These are phyloP conservation scores for Neotoxoptera formosana DNA, from an alignment of 1,140 invertebrate genomes.

Conservation along the genomic window DNA sequence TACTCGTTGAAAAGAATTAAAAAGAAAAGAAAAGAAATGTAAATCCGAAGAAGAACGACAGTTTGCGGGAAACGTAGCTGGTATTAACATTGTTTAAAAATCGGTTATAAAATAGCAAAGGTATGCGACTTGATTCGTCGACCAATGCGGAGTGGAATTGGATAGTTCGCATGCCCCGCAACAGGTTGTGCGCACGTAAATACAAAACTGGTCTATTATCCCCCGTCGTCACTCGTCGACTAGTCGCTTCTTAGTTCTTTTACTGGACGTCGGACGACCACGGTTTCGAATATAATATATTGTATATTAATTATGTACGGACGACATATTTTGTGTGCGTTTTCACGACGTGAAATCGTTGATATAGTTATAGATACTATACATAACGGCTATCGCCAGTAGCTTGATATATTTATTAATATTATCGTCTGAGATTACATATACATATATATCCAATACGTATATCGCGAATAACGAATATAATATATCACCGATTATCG, in stretches of 20 bases:
- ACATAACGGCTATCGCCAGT: neutral
- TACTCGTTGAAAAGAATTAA: neutral
- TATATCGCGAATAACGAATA: neutral
- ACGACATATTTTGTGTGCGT: neutral
- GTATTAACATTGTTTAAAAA: neutral
- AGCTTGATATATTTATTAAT: neutral
- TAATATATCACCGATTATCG: neutral
- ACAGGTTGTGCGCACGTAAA: slow-evolving; percentile 16
- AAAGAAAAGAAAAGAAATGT: neutral
- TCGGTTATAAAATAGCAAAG: neutral
- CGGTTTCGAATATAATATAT: neutral
- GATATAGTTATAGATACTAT: neutral
- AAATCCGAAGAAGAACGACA: neutral
- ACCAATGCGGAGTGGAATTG: neutral
- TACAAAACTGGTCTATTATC: slow-evolving; percentile 21
- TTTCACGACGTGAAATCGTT: neutral
- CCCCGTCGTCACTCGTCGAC: neutral
- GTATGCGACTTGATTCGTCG: neutral
- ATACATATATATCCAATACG: neutral
- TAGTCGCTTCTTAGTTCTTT: slow-evolving; percentile 21
- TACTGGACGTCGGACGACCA: neutral
- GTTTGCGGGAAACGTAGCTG: neutral
- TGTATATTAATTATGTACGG: neutral
- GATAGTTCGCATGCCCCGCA: neutral
- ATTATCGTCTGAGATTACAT: neutral